A percentile compares a stretch with the other conserved stretches of the same genome.
Conservation (phyloP, 1,140 invertebrate species). For the Tetranychus cinnabarinus region DNA sequence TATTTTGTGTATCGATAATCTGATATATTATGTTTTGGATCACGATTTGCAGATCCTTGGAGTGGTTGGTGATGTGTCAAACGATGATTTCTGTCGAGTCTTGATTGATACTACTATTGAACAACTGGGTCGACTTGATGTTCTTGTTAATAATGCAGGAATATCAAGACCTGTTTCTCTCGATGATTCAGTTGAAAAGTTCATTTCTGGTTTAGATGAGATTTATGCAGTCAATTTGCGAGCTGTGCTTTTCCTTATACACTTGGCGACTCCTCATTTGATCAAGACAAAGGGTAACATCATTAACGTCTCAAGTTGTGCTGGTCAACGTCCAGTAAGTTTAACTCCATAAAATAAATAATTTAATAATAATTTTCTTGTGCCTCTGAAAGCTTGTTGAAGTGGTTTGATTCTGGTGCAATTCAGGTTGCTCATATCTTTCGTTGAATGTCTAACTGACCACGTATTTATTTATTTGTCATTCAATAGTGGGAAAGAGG, state of each 20-base stretch:
- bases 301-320: slow-evolving; percentile 71
- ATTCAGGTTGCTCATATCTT: too few relatives aligned
- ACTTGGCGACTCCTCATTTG: slow-evolving; percentile 54
- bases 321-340: slow-evolving; percentile 40
- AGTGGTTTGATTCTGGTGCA: too few relatives aligned
- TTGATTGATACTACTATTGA: slow-evolving; percentile 16
- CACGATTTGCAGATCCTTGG: not conserved
- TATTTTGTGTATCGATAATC: too few relatives aligned
- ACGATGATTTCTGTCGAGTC: slow-evolving; percentile 12
- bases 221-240: not conserved
- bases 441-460: not conserved
- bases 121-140: slow-evolving; percentile 44
- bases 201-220: not conserved
- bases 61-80: slow-evolving; percentile 13
- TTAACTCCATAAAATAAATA: not conserved
- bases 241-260: slow-evolving; percentile 29
- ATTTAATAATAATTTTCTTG: not conserved
- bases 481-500: not conserved
- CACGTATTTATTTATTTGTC: not conserved
- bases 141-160: slow-evolving; percentile 68
- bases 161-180: slow-evolving; percentile 20
- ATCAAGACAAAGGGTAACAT: slow-evolving; percentile 53
- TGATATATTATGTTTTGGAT: too few relatives aligned
- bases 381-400: too few relatives aligned
- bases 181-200: not conserved